A percentile compares a stretch with the other conserved stretches of the same genome.
Conservation (phyloP, 2,113 vertebrate genomes). For the Cyanoliseus patagonus region DNA sequence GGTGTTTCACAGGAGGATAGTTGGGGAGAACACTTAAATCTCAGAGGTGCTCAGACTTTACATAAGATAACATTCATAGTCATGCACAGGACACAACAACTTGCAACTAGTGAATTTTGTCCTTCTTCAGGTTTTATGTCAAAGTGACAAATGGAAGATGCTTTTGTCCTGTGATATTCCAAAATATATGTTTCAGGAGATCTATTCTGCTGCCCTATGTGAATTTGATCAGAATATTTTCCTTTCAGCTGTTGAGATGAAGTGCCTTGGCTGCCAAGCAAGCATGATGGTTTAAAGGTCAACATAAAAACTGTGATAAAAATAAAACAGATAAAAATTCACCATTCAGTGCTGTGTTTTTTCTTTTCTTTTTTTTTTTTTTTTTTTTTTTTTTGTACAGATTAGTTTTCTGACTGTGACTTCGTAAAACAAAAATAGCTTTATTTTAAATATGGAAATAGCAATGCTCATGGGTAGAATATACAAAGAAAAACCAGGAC, state of each 20-base stretch:
- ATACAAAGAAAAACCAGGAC: background rate
- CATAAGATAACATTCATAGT: background rate
- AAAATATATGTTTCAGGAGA: background rate
- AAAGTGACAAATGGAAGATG: background rate
- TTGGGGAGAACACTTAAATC: background rate
- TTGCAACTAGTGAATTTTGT: background rate
- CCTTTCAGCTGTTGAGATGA: background rate
- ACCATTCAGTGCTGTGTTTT: background rate
- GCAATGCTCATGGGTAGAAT: background rate
- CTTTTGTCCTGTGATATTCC: background rate
- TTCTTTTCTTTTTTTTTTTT: too few relatives aligned
- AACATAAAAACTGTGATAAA: background rate
- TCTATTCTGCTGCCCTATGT: background rate
- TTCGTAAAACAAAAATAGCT: background rate
- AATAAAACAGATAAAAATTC: background rate
- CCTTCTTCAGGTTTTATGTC: background rate
- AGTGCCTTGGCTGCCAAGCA: background rate
- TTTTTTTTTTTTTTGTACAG: background rate
- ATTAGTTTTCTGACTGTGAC: background rate
- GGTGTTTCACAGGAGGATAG: background rate
- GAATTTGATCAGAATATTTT: background rate
- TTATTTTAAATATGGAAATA: background rate
- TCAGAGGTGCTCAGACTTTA: background rate
- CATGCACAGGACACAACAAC: background rate
- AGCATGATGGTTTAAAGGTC: background rate